Evolutionary conservation across 2,888 invertebrate species (phyloP).

Genomic region (Schrankia costaestrigalis): DNA sequence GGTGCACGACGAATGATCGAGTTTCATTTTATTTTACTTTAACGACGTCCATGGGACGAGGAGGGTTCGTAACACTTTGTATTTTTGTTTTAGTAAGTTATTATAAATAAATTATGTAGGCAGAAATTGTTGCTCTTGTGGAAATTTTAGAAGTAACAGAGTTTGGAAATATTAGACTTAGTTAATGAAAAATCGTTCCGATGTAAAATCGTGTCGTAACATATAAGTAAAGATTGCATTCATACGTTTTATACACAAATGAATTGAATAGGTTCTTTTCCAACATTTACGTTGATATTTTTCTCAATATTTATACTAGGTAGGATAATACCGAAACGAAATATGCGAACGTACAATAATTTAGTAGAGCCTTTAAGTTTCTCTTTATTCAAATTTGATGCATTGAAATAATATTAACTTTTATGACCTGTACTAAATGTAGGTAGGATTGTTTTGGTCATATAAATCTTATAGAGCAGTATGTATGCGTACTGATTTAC

Average conservation of each 20-base stretch:
- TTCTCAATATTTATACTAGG: conserved; percentile 26
- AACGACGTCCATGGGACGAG: too few species aligned
- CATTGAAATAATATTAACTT: background rate
- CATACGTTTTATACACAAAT: conserved; percentile 42
- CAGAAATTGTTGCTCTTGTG: too few species aligned
- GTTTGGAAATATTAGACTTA: background rate
- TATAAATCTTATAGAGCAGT: background rate
- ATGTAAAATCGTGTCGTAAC: conserved; percentile 16
- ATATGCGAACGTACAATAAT: conserved; percentile 19
- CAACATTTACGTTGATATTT: conserved; percentile 36
- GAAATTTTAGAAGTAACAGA: background rate
- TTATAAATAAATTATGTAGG: too few species aligned
- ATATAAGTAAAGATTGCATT: conserved; percentile 14
- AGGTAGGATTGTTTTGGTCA: background rate
- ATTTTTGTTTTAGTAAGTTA: too few species aligned
- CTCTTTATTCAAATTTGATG: too few species aligned
- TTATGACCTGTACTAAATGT: background rate
- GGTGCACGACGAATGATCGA: too few species aligned
- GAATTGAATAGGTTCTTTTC: conserved; percentile 44
- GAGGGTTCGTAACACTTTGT: too few species aligned
- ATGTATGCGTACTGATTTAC: background rate
- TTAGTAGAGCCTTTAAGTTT: background rate
- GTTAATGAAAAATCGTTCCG: background rate
- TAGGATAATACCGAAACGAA: conserved; percentile 29
- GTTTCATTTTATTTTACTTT: too few species aligned